Conservation (phyloP, 2,113 vertebrate species). For the Pan troglodytes region NHGRI_mPanTro3-v2.1_pri NC_072418.2:2726501-2727000, state of each 20-base stretch:
- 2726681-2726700: background rate
- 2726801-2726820: background rate
- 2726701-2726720: background rate
- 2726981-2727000: background rate
- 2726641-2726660: background rate
- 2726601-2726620: too few species aligned
- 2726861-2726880: background rate
- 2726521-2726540: too few species aligned
- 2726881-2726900: background rate
- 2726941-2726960: background rate
- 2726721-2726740: background rate
- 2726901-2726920: background rate
- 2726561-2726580: too few species aligned
- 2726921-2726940: background rate
- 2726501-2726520: too few species aligned
- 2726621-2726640: background rate
- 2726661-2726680: background rate
- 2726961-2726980: too few species aligned
- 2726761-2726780: background rate
- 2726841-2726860: background rate
- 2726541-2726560: too few species aligned
- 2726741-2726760: background rate
- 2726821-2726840: background rate
- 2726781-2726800: rapidly evolving
- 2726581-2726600: too few species aligned